Evolutionary conservation across 37 sponge, comb jelly and placozoan species (phyloP), one percentile per base, ranked within the genome.

Genomic region (Chondrosia reniformis): DNA sequence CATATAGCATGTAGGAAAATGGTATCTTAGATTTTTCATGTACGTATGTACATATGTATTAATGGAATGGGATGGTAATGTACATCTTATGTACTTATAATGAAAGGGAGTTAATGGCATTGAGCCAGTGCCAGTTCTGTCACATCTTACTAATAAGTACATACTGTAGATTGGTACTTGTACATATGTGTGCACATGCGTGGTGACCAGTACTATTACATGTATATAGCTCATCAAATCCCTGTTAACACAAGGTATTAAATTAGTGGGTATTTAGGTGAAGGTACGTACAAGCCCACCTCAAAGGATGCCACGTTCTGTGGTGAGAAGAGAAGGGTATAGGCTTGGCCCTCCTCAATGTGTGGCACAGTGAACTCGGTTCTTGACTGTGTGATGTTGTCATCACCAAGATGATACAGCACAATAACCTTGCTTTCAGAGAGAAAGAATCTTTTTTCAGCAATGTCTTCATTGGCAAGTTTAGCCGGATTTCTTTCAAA

Each of bases 371-470:
- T 22, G 43, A 89, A 91, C 46, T 94, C 94, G 33, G 87, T 42
- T 10, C 83, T 88, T 40, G 84, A 86, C 32, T 92, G 75, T 15
- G 95, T 94, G 62, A 97, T 94, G 25, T 89, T 41, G 30, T 83
- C 71, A 5, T 86, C 79, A 30, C 86, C 89, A n/a, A 94, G 77
- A 59, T 97, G 98, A 82, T 97, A 94, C 9, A 72, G 46, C 27
- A 97, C 67, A 22, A 81, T 64, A 24, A 94, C 88, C 4, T 39
- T 80, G 67, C 84, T 84, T 32, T 97, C 94, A n/a, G 42, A 33
- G 7, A 91, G 63, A 0, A 79, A 38, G 58, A 97, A 97, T 10
- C 30, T 45, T 30, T 87, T 79, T 71, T 91, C 90, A 2, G 89
- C 89, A 4, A 97, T 74, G 45, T 91, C 95, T 41, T 82, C 78